A percentile compares a stretch with the other conserved stretches of the same genome.
phyloP scores from a whole-genome alignment of 1,140 invertebrate species.

The Sinella curviseta region DNA sequence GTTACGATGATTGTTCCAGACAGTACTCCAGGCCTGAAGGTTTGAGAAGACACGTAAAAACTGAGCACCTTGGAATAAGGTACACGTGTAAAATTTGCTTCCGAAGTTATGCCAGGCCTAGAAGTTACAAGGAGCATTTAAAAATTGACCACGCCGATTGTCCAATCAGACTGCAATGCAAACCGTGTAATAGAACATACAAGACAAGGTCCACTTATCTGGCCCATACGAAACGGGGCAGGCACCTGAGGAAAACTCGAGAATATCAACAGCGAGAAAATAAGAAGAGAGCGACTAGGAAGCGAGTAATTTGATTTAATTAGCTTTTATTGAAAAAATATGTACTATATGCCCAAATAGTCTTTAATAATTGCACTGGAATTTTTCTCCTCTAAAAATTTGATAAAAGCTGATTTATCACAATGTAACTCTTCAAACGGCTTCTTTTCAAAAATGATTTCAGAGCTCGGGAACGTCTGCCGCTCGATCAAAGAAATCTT shows the following conservation, averaged over 20 bases:
- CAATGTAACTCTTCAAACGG: conserved; percentile 34
- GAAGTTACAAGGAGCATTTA: background rate
- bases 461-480: background rate
- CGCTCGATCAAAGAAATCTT: conserved; percentile 34
- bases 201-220: background rate
- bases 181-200: background rate
- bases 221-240: background rate
- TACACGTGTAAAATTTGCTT: background rate
- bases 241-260: background rate
- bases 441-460: background rate
- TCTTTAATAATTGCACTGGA: conserved; percentile 34
- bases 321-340: background rate
- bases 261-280: background rate
- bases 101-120: background rate
- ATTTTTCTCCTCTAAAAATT: conserved; percentile 35
- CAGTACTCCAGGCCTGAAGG: background rate
- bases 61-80: background rate
- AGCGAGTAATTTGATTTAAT: background rate
- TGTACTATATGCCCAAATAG: conserved; percentile 32
- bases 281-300: background rate
- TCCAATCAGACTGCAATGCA: background rate
- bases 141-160: background rate
- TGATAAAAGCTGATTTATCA: conserved; percentile 38
- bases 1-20: background rate
- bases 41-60: background rate